Conservation (phyloP, 2,797 vertebrate genomes). For the Enteromius paludinosus region DNA sequence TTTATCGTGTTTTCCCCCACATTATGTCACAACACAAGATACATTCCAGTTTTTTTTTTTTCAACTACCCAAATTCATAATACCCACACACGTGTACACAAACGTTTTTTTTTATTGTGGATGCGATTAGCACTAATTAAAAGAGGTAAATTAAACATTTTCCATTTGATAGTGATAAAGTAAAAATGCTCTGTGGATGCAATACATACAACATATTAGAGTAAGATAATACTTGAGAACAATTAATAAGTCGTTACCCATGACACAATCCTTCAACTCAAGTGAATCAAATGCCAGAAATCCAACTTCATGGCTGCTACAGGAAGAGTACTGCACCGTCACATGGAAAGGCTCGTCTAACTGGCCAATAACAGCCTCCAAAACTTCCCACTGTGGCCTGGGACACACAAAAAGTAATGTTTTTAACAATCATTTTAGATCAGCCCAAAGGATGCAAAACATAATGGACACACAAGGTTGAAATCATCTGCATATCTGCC, state of each 20-base stretch:
- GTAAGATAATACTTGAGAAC: not conserved
- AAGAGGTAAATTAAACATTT: not conserved
- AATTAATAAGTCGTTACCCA: conserved; percentile 59
- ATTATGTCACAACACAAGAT: too few species aligned
- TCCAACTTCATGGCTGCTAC: conserved; percentile 63
- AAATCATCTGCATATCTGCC: not conserved
- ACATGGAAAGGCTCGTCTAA: conserved; percentile 83
- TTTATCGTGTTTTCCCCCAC: too few species aligned
- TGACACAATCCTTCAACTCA: conserved; percentile 78
- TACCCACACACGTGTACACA: too few species aligned
- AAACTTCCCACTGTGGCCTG: conserved; percentile 80
- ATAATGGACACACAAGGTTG: not conserved
- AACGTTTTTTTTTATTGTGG: too few species aligned
- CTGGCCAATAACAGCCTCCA: conserved; percentile 78
- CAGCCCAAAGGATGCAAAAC: too few species aligned
- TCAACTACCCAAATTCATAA: too few species aligned
- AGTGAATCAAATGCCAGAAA: conserved; percentile 84
- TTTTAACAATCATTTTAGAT: not conserved
- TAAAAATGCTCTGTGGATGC: not conserved
- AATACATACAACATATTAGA: not conserved
- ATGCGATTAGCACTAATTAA: not conserved
- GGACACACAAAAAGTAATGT: conserved; percentile 21
- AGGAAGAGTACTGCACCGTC: conserved; percentile 80
- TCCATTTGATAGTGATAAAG: not conserved
- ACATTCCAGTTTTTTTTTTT: too few species aligned